A percentile compares a stretch with the other conserved stretches of the same genome.
phyloP scores from a whole-genome alignment of 2,113 vertebrate genomes.

The Taxidea taxus region DNA sequence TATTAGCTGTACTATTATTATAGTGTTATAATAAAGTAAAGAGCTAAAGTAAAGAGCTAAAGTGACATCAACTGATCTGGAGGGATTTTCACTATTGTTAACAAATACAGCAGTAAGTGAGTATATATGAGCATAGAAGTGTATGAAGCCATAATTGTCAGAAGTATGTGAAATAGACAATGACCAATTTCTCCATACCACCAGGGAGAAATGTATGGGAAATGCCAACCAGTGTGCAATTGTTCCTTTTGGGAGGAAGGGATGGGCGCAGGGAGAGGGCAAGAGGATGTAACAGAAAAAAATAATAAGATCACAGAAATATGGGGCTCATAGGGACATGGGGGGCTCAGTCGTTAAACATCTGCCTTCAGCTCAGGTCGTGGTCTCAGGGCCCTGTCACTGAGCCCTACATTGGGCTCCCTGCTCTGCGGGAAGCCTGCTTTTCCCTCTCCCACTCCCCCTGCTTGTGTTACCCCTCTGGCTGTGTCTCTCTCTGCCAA shows the following conservation, averaged over 20 bases:
- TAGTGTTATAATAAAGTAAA: no score
- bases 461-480: no score
- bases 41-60: not conserved
- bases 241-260: not conserved
- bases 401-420: no score
- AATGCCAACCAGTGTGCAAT: not conserved
- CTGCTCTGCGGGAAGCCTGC: no score
- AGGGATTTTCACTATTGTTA: not conserved
- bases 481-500: no score
- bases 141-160: not conserved
- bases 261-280: not conserved
- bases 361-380: no score
- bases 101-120: not conserved
- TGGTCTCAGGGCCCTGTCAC: no score
- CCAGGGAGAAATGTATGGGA: not conserved
- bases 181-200: not conserved
- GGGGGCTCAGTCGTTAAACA: no score
- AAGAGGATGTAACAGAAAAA: not conserved
- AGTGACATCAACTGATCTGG: not conserved
- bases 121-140: not conserved
- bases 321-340: no score
- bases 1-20: no score
- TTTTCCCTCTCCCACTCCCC: no score
- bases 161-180: not conserved
- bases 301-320: not conserved